Evolutionary conservation across 2,113 vertebrate species (phyloP).

Genomic region (Cervus canadensis): DNA sequence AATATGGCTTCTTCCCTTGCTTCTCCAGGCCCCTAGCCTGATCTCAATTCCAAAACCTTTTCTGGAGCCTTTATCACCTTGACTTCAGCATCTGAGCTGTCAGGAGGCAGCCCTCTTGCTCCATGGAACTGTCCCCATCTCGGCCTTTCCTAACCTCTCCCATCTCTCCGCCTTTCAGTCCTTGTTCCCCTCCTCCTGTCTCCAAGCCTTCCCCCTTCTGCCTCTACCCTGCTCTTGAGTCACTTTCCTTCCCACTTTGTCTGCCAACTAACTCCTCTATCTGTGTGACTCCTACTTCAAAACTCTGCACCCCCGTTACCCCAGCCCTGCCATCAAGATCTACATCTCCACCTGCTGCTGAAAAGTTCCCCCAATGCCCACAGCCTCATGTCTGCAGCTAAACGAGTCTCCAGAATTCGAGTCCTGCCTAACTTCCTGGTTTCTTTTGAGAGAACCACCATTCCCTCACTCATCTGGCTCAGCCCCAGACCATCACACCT

Average conservation of each 20-base stretch:
- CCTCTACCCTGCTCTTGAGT: neutral
- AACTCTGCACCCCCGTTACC: neutral
- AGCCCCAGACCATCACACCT: neutral
- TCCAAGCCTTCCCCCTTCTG: neutral
- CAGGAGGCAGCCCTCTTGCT: neutral
- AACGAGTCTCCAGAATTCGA: neutral
- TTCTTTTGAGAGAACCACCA: neutral
- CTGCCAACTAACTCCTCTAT: neutral
- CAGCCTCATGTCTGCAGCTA: neutral
- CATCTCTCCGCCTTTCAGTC: neutral
- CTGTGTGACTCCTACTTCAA: neutral
- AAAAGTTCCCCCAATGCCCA: neutral
- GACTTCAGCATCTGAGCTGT: neutral
- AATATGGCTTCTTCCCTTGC: neutral
- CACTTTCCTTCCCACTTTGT: neutral
- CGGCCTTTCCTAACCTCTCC: neutral
- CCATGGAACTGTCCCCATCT: neutral
- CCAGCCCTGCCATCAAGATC: neutral
- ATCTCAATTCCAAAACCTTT: neutral
- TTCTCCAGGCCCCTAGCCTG: neutral
- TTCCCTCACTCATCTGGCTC: neutral
- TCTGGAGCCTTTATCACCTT: neutral
- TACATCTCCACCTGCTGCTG: neutral
- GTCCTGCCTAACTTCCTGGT: neutral
- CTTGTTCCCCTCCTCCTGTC: neutral